Evolutionary conservation across 30 jellyfish, hydroid and myxozoan species (phyloP), one percentile per base, ranked within the genome.

Genomic region (Hydra vulgaris): DNA sequence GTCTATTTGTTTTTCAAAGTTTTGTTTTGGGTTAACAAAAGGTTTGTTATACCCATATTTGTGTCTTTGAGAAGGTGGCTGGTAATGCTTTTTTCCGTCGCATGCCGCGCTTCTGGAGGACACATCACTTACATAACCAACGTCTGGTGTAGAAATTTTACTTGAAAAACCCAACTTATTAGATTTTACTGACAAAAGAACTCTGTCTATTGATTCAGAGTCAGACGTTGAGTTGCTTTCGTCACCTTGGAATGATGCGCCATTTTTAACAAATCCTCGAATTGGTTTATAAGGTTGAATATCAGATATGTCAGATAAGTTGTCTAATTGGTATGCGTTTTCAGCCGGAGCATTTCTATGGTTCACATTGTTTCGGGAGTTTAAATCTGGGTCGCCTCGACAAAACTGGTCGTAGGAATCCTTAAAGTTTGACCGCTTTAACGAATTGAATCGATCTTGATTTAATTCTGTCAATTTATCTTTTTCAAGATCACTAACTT

Each of bases 391-490:
- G 7, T 23, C 85, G 23, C 80, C 73, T 3, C 95, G 96, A 71
- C 98, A 92, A 72, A 92, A 92, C 77, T 92, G 98, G 72, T 92
- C 98, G 69, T 85, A 92, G 53, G 98, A 92, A 77, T 92, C 98
- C 66, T 88, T 87, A 90, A 92, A 88, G 76, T 87, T 87, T 0
- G 94, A 53, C 21, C 90, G 85, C 82, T 92, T 92, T 88, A 92
- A 83, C 66, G 96, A 70, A 27, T 91, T 74, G 72, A 73, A 83
- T 54, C 76, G 78, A 66, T 93, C 92, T 56, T 76, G 56, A 26
- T 81, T 90, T 1, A 89, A 84, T 23, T 90, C 95, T 7, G 80
- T 95, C 79, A 92, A 76, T 61, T 73, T 95, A 71, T 87, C 98
- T 66, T 83, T 92, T 68, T 92, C 98, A 54, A 86, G 19, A 53